A percentile compares a stretch with the other conserved stretches of the same genome.
These are phyloP conservation scores for Iphiclides podalirius DNA, from an alignment of 2,888 invertebrate genomes.

Conservation along the genomic window DNA sequence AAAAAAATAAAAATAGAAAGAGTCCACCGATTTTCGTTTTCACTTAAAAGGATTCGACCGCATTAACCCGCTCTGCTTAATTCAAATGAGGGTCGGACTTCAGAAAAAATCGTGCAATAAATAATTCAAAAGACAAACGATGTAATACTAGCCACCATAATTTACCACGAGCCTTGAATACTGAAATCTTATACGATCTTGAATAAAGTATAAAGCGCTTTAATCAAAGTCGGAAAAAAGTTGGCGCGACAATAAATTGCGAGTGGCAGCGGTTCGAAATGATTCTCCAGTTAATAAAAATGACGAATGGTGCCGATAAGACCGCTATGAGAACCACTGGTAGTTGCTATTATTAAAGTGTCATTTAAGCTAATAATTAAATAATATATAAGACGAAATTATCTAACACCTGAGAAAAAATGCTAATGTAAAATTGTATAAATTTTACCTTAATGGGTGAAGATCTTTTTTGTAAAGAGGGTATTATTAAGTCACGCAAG, in stretches of 20 bases:
- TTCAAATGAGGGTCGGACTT: constrained; percentile 5
- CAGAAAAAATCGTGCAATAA: constrained; percentile 13
- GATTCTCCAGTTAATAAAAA: not conserved
- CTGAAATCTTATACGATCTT: constrained; percentile 23
- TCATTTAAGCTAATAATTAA: not conserved
- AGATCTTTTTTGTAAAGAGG: no score
- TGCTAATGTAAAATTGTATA: no score
- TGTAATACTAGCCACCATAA: constrained; percentile 21
- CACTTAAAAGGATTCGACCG: not conserved
- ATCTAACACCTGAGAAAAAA: no score
- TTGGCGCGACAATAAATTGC: constrained; percentile 11
- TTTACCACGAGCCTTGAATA: constrained; percentile 16
- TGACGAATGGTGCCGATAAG: not conserved
- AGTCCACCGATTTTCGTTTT: no score
- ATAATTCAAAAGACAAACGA: constrained; percentile 22
- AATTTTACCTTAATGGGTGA: no score
- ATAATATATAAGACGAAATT: not conserved
- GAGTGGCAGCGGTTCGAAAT: not conserved
- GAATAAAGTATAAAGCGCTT: constrained; percentile 14
- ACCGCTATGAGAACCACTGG: not conserved
- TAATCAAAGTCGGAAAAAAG: constrained; percentile 22
- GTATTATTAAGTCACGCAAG: no score
- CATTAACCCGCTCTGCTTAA: constrained; percentile 12
- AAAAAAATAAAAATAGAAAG: no score
- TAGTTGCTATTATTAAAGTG: not conserved